phyloP scores from a whole-genome alignment of 2,113 vertebrate species.

The Datnioides undecimradiatus region DNA sequence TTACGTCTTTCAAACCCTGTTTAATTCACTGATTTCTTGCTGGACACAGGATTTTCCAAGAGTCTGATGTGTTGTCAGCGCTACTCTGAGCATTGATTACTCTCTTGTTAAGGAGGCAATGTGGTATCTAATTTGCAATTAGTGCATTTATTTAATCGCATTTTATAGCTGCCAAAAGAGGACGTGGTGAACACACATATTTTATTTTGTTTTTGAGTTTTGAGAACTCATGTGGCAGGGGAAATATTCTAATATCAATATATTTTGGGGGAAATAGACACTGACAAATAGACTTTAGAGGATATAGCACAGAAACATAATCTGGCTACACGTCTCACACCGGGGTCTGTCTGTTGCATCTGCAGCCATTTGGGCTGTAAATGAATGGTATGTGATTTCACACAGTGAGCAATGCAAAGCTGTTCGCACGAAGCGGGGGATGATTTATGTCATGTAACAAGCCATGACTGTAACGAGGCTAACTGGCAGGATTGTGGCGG shows the following conservation, averaged over 20 bases:
- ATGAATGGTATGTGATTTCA: background rate
- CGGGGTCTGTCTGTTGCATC: background rate
- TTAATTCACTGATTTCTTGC: too few species aligned
- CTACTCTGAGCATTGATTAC: background rate
- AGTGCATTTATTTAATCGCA: background rate
- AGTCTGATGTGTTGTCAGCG: background rate
- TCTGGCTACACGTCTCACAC: background rate
- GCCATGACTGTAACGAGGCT: background rate
- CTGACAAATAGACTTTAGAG: too few species aligned
- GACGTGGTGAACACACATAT: background rate
- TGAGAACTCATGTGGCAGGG: too few species aligned
- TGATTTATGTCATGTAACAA: conserved; percentile 2
- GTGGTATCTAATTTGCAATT: background rate
- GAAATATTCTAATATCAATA: too few species aligned
- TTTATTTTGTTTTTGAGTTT: background rate
- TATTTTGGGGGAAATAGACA: too few species aligned
- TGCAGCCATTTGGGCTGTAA: background rate
- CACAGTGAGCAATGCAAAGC: background rate
- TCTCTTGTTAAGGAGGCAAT: background rate
- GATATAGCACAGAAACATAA: background rate
- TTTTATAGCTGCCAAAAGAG: background rate
- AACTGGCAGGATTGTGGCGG: background rate
- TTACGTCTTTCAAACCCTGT: too few species aligned
- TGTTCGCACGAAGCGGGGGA: conserved; percentile 5
- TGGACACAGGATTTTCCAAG: background rate